Evolutionary conservation across 1,140 invertebrate genomes (phyloP).

Genomic region (Drosophila azteca): DNA sequence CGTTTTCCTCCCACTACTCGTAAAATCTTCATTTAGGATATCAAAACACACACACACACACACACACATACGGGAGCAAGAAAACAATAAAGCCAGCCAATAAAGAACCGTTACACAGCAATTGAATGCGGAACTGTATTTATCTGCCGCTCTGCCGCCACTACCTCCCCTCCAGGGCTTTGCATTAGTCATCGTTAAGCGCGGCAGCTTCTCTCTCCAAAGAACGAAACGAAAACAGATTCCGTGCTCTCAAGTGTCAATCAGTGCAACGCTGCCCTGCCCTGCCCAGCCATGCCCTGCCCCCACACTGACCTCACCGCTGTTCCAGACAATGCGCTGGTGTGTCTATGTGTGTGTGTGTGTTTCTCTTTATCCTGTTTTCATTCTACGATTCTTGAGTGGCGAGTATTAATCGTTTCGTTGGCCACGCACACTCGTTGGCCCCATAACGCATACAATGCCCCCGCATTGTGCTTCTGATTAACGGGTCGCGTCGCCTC

Average conservation of each 20-base stretch:
- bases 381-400: conserved; percentile 17
- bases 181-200: conserved; percentile 51
- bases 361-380: conserved; percentile 23
- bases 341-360: not conserved
- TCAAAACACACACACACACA: too few species aligned
- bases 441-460: conserved; percentile 41
- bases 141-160: too few species aligned
- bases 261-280: conserved; percentile 31
- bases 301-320: conserved; percentile 8
- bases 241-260: conserved; percentile 60
- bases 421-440: conserved; percentile 57
- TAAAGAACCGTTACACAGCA: not conserved
- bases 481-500: conserved; percentile 23
- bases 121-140: conserved; percentile 35
- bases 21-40: too few species aligned
- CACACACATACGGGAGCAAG: not conserved
- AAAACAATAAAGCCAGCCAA: not conserved
- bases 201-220: conserved; percentile 17
- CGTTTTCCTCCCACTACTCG: too few species aligned
- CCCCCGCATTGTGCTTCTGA: conserved; percentile 47
- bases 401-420: conserved; percentile 47
- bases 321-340: conserved; percentile 7
- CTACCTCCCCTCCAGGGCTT: not conserved
- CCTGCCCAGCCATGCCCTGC: not conserved
- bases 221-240: conserved; percentile 26